These are phyloP conservation scores for Sarcoramphus papa DNA, from an alignment of 2,797 vertebrate genomes.

Conservation along the genomic window DNA sequence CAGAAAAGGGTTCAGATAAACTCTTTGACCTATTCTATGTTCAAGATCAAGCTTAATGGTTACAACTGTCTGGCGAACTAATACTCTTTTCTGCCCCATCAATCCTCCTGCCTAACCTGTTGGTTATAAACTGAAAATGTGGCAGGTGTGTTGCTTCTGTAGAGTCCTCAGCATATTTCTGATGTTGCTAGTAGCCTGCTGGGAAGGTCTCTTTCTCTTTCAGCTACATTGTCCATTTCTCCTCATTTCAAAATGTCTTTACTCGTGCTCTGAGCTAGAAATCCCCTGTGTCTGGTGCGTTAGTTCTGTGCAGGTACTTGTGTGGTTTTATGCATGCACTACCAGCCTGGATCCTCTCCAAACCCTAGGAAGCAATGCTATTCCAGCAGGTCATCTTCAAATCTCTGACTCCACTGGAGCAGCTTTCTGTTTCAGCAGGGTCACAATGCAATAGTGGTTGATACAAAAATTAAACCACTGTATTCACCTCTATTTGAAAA, in stretches of 20 bases:
- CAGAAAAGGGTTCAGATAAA: background rate
- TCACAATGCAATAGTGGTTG: background rate
- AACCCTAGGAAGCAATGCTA: background rate
- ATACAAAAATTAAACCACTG: background rate
- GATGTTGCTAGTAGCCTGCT: background rate
- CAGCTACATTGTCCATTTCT: background rate
- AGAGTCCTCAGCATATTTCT: background rate
- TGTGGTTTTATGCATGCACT: background rate
- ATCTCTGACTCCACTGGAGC: background rate
- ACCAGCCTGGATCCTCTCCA: background rate
- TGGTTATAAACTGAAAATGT: background rate
- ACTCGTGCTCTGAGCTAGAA: background rate
- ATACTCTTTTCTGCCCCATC: background rate
- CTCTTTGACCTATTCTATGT: background rate
- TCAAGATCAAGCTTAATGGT: background rate
- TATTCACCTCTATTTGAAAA: background rate
- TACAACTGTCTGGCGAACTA: background rate
- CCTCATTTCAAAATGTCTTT: background rate
- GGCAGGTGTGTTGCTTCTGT: background rate
- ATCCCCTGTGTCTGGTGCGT: background rate
- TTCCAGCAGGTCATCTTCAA: background rate
- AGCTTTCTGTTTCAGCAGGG: background rate
- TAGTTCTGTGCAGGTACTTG: background rate
- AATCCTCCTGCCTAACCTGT: background rate
- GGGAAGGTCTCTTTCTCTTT: background rate